Evolutionary conservation across 2,797 vertebrate genomes (phyloP), one percentile per base, ranked within the genome.

Genomic region (Helarctos malayanus): DNA sequence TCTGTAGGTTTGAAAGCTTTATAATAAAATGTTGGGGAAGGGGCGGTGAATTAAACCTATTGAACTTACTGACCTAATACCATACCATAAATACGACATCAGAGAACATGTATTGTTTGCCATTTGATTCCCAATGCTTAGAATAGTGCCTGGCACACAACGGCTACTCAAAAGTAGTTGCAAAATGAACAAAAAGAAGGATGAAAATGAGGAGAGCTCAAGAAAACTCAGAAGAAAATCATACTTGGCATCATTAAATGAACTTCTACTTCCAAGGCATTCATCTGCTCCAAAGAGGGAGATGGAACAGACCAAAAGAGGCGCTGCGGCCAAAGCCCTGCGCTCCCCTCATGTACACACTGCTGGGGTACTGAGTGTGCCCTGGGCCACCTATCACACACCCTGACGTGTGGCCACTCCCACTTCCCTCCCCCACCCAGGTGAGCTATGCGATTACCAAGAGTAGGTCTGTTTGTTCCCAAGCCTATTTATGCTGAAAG

Each of bases 211-310:
- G 86, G 65, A 71, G 8, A 56, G 14, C 25, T 89, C 71, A 52
- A 47, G 47, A 84, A 94, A 54, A 69, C 19, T 32, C 11, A 78
- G 75, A 68, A 79, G 83, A 49, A 97, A 96, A 80, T 16, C 25
- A 7, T 54, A 59, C 15, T 1, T 18, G 29, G 29, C 16, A 0
- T 16, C 3, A 32, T 32, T 3, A 47, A 38, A 75, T 21, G 23
- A 69, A 59, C 32, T 45, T 45, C 57, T 35, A 29, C 38, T 78
- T 54, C 90, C n/a, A n/a, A 47, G 47, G 29, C 52, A n/a, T 61
- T 38, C 32, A 15, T 11, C 11, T 52, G 61, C 56, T 69, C 69
- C 45, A 11, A 14, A 84, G 32, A 15, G 7, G 35, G 16, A 88
- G 47, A 54, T 0, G 0, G 63, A n/a, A 38, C 35, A 59, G 57